Evolutionary conservation across 2,888 invertebrate species (phyloP), one percentile per base, ranked within the genome.

Genomic region (Oscheius sp.): DNA sequence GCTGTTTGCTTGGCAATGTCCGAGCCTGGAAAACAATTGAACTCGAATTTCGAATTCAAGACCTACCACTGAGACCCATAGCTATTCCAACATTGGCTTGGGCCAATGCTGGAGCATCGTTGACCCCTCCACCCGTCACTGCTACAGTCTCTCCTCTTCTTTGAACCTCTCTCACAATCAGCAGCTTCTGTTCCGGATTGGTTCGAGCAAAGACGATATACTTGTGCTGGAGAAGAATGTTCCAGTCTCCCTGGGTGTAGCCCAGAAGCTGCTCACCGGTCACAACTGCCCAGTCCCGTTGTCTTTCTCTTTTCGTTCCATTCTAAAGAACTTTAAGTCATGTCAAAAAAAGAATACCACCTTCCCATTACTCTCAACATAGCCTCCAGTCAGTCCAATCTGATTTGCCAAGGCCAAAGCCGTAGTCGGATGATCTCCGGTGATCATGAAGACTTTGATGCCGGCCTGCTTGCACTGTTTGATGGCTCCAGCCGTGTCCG

Each of bases 181-280:
- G 74, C 65, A 88, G 76, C 66, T 88, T 88, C 75, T 88, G 88
- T 53, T 87, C 86, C 1, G 87, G 85, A 50, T 85, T 87, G 5
- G 88, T 88, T 85, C 86, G 78, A 1, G 88, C 88, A 75, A 88
- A 88, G 7, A 88, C 86, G 58, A 88, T 87, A 77, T 88, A 88
- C n/a, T 77, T 80, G 70, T 88, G 79, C 4, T 77, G 73, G 33
- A 88, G 78, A 37, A 88, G 80, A 1, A 59, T 68, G 75, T 88
- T 84, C 88, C 88, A 88, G 55, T 88, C 82, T 21, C 63, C 59
- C 29, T 76, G 74, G 3, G 74, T 80, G 76, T 84, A 88, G 9
- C 59, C 72, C 0, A 79, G 78, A 57, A 88, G 63, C 60, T 83
- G 82, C 29, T 87, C 87, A 0, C 87, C 87, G 7, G 85, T 79